Conservation (phyloP, 2,888 invertebrate species). For the Agelastica alni region DNA sequence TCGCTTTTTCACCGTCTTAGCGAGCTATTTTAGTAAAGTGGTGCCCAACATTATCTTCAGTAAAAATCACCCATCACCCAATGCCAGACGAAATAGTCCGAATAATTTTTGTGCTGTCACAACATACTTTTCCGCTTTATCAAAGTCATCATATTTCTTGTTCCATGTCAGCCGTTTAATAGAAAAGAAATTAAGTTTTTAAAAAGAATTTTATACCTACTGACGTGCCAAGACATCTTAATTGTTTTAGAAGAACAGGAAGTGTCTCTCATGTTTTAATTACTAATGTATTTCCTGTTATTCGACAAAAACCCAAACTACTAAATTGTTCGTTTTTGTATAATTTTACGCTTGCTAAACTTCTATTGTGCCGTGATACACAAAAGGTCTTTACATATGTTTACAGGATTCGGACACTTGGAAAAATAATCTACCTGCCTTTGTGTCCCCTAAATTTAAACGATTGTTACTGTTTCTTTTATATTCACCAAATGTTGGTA, state of each 20-base stretch:
- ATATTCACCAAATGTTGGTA: slow-evolving; percentile 9
- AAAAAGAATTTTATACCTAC: slow-evolving; percentile 12
- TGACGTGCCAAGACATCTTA: slow-evolving; percentile 15
- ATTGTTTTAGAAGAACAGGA: slow-evolving; percentile 19
- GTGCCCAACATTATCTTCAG: slow-evolving; percentile 9
- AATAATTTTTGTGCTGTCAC: slow-evolving; percentile 9
- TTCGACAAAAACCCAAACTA: slow-evolving; percentile 17
- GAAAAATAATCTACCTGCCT: slow-evolving; percentile 10
- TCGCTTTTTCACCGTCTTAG: slow-evolving; percentile 10
- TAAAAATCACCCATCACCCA: slow-evolving; percentile 5
- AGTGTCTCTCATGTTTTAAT: slow-evolving; percentile 23
- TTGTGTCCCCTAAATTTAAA: slow-evolving; percentile 5
- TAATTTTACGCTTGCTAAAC: slow-evolving; percentile 18
- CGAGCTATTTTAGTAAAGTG: slow-evolving; percentile 12
- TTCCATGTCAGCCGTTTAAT: slow-evolving; percentile 8
- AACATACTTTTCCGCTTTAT: slow-evolving; percentile 15
- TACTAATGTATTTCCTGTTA: slow-evolving; percentile 28
- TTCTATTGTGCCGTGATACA: slow-evolving; percentile 14
- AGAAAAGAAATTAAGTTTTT: slow-evolving; percentile 15
- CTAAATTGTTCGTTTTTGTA: slow-evolving; percentile 20
- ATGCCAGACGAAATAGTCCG: slow-evolving; percentile 9
- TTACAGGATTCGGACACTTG: slow-evolving; percentile 15
- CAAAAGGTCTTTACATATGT: slow-evolving; percentile 19
- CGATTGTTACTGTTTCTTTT: slow-evolving; percentile 9
- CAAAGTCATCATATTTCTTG: slow-evolving; percentile 20